These are phyloP conservation scores for Vulpes vulpes DNA, from an alignment of 2,113 vertebrate genomes.

Conservation along the genomic window DNA sequence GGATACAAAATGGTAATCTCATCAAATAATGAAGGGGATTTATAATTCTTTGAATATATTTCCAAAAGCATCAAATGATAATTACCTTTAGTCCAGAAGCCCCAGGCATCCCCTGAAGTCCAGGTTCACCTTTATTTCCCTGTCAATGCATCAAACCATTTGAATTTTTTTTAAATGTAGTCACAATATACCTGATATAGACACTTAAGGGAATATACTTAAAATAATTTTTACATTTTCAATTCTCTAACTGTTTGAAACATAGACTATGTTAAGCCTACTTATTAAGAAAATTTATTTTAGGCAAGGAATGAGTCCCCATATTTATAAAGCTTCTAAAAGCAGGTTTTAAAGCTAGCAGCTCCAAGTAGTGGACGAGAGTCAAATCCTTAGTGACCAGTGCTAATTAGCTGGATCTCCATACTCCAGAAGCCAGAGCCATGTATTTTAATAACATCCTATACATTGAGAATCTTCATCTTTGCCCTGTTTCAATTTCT, in stretches of 20 bases:
- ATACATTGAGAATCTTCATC: not conserved
- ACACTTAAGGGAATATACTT: not conserved
- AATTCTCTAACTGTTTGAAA: constrained; percentile 36
- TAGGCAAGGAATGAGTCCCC: not conserved
- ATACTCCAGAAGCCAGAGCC: not conserved
- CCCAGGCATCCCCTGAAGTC: constrained; percentile 91
- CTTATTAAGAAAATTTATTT: constrained; percentile 15
- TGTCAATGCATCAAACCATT: constrained; percentile 77
- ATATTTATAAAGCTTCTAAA: not conserved
- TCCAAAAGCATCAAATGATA: constrained; percentile 17
- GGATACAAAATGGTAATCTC: not conserved
- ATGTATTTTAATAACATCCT: not conserved
- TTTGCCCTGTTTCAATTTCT: not conserved
- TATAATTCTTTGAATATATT: constrained; percentile 34
- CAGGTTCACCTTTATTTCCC: constrained; percentile 95
- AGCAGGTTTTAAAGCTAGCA: not conserved
- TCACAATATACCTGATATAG: not conserved
- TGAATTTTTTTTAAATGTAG: not conserved
- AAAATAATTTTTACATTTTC: constrained; percentile 42
- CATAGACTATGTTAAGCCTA: not conserved
- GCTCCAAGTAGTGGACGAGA: not conserved
- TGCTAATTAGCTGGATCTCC: not conserved
- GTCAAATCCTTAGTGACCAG: not conserved
- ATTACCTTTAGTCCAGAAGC: constrained; percentile 91
- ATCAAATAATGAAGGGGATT: not conserved